phyloP scores from a whole-genome alignment of 1,140 invertebrate genomes.

The Aethina tumida region DNA sequence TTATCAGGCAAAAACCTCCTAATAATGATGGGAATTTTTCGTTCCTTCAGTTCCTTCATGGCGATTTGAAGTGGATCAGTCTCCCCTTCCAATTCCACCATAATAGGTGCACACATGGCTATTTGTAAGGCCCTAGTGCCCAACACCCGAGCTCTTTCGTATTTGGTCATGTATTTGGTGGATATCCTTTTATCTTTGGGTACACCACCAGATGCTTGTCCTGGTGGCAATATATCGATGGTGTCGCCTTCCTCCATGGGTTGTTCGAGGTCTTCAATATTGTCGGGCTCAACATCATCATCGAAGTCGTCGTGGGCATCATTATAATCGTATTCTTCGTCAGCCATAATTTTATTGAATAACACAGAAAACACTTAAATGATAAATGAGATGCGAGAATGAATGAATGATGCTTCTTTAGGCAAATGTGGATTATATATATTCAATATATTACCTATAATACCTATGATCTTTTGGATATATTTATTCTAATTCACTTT shows the following conservation, averaged over 20 bases:
- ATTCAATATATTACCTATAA: no score
- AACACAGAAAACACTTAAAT: no score
- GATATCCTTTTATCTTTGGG: constrained; percentile 75
- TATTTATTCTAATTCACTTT: no score
- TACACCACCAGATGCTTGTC: constrained; percentile 61
- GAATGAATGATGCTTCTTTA: no score
- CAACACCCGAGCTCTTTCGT: constrained; percentile 83
- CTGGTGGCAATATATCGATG: constrained; percentile 54
- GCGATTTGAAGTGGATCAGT: constrained; percentile 97
- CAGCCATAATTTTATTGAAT: no score
- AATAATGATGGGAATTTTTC: constrained; percentile 98
- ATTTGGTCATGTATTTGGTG: constrained; percentile 92
- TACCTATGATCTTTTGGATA: no score
- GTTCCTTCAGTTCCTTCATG: constrained; percentile 95
- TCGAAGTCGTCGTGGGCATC: constrained; percentile 70
- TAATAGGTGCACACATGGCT: constrained; percentile 98
- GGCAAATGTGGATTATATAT: no score
- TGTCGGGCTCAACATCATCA: constrained; percentile 69
- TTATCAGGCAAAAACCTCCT: constrained; percentile 95
- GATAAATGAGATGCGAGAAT: no score
- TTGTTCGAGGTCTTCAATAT: constrained; percentile 58
- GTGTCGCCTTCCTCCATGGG: constrained; percentile 56
- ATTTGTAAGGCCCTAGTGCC: constrained; percentile 97
- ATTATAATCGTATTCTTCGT: constrained; percentile 63
- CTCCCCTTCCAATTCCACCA: constrained; percentile 98